These are phyloP conservation scores for Lysandra bellargus DNA, from an alignment of 2,888 invertebrate species.

Conservation along the genomic window DNA sequence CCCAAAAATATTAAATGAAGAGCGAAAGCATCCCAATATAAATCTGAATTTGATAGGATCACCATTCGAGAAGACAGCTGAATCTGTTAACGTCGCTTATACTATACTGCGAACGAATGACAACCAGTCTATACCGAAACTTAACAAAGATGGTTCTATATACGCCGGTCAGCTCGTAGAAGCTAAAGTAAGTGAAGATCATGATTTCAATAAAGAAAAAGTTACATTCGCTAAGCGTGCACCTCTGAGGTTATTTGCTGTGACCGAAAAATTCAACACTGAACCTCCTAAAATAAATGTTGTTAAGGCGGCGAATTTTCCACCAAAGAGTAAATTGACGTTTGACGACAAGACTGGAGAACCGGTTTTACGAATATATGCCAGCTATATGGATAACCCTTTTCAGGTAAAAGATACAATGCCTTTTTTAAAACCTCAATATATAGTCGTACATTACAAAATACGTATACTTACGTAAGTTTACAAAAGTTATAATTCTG, in stretches of 20 bases:
- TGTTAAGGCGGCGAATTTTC: conserved; percentile 69
- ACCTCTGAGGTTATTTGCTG: conserved; percentile 59
- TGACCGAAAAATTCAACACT: conserved; percentile 53
- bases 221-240: conserved; percentile 58
- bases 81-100: conserved; percentile 66
- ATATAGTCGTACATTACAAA: neutral
- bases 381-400: conserved; percentile 66
- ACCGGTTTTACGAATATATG: conserved; percentile 79
- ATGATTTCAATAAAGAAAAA: conserved; percentile 67
- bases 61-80: conserved; percentile 61
- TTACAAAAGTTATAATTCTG: neutral
- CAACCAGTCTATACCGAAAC: conserved; percentile 51
- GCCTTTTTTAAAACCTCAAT: neutral
- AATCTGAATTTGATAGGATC: conserved; percentile 60
- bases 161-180: conserved; percentile 72
- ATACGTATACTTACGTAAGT: no score
- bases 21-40: conserved; percentile 52
- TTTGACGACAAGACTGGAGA: conserved; percentile 72
- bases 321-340: conserved; percentile 68
- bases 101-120: conserved; percentile 62
- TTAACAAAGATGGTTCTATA: conserved; percentile 60
- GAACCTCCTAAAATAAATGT: conserved; percentile 53
- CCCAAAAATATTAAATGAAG: conserved; percentile 51
- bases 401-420: conserved; percentile 55
- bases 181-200: conserved; percentile 68